Evolutionary conservation across 1,140 invertebrate genomes (phyloP).

Genomic region (Micrasema longulum): DNA sequence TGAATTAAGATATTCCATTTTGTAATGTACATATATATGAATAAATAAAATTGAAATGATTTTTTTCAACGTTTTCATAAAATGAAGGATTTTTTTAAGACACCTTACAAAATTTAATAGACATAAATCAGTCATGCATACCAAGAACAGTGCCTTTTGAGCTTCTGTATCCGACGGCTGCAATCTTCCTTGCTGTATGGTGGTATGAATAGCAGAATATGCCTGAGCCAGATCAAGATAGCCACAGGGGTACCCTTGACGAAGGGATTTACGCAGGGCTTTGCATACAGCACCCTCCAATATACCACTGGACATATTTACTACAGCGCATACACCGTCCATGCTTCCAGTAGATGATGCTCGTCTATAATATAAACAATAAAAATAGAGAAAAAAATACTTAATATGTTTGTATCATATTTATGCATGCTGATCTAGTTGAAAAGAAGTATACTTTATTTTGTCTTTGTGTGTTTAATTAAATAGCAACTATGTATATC

Average conservation of each 20-base stretch:
- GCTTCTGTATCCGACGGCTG: constrained; percentile 87
- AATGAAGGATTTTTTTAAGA: too few species aligned
- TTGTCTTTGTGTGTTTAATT: too few species aligned
- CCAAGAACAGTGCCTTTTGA: constrained; percentile 77
- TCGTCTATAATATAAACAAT: constrained; percentile 69
- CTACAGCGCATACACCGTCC: constrained; percentile 95
- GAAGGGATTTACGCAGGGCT: constrained; percentile 80
- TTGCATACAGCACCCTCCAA: constrained; percentile 89
- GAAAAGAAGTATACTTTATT: too few species aligned
- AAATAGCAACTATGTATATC: too few species aligned
- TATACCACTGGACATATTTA: constrained; percentile 92
- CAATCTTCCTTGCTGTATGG: constrained; percentile 84
- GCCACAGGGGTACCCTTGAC: constrained; percentile 88
- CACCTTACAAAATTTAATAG: too few species aligned
- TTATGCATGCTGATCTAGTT: too few species aligned
- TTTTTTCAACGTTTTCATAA: too few species aligned
- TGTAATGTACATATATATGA: too few species aligned
- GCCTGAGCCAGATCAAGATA: constrained; percentile 85
- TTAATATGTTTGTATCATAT: too few species aligned
- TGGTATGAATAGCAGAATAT: constrained; percentile 83
- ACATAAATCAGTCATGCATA: too few species aligned
- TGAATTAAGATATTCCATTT: too few species aligned
- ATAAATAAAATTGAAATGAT: too few species aligned
- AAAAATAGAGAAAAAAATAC: not conserved
- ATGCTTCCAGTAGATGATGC: constrained; percentile 90